Conservation (phyloP, 2,888 invertebrate genomes). For the Brachyptera putata region DNA sequence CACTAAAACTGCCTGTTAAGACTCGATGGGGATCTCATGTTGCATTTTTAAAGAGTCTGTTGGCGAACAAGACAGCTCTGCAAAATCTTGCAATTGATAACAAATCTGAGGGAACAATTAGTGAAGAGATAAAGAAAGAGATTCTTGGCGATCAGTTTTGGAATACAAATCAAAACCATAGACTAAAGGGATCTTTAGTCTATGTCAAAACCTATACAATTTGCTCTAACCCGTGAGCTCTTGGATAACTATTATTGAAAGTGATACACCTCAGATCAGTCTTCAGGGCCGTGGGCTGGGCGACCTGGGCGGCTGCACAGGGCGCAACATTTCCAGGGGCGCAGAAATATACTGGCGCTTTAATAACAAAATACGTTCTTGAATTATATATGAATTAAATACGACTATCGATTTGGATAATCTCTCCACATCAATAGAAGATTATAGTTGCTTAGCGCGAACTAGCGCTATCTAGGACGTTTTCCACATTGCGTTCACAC, state of each 20-base stretch:
- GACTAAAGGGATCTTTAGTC: no score
- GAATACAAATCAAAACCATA: constrained; percentile 28
- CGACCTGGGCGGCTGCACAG: no score
- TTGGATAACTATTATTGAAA: constrained; percentile 34
- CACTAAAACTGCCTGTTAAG: constrained; percentile 16
- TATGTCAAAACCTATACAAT: constrained; percentile 30
- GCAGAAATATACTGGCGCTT: no score
- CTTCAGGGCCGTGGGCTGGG: no score
- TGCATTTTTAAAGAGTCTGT: constrained; percentile 32
- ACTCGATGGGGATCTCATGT: constrained; percentile 18
- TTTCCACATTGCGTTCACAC: no score
- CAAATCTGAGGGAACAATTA: constrained; percentile 22
- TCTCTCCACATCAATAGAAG: no score
- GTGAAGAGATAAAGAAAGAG: background rate
- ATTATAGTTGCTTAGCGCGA: no score
- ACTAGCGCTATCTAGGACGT: no score
- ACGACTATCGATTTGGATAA: no score
- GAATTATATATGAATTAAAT: no score
- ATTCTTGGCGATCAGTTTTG: constrained; percentile 34
- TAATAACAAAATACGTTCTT: no score
- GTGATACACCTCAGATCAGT: constrained; percentile 35
- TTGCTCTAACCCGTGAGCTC: constrained; percentile 32
- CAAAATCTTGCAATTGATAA: constrained; percentile 34
- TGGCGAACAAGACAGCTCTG: constrained; percentile 35
- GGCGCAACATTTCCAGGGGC: no score